phyloP scores from a whole-genome alignment of 2,113 vertebrate species.

The Protobothrops flavoviridis region DNA sequence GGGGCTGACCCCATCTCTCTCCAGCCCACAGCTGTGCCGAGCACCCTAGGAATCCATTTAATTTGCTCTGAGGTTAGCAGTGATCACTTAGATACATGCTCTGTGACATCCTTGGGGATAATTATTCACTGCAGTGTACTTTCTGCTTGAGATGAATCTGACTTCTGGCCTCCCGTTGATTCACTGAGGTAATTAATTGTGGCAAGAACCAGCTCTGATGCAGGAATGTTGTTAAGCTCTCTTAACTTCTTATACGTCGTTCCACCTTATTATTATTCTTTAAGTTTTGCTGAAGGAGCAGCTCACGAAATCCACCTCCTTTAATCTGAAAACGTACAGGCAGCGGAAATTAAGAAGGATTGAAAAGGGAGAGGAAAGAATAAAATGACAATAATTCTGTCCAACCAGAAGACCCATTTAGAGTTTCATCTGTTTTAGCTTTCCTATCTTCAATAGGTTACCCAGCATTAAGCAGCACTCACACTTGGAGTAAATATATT shows the following conservation, averaged over 20 bases:
- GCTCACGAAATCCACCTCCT: not conserved
- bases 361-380: not conserved
- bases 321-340: not conserved
- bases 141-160: constrained; percentile 7
- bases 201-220: constrained; percentile 1
- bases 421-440: not conserved
- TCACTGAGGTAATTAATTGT: constrained; percentile 43
- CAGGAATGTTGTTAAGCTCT: not conserved
- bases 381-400: not conserved
- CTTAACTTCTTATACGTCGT: not conserved
- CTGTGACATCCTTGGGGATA: rapidly evolving
- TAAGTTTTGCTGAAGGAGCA: not conserved
- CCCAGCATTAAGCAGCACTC: not conserved
- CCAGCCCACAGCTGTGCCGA: not conserved
- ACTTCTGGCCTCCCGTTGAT: constrained; percentile 53
- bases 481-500: not conserved
- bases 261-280: rapidly evolving
- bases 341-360: not conserved
- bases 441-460: not conserved
- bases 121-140: constrained; percentile 10
- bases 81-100: rapidly evolving
- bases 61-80: not conserved
- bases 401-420: not conserved
- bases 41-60: not conserved
- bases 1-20: rapidly evolving